Conservation (phyloP, 2,113 vertebrate species). For the Agapornis roseicollis region DNA sequence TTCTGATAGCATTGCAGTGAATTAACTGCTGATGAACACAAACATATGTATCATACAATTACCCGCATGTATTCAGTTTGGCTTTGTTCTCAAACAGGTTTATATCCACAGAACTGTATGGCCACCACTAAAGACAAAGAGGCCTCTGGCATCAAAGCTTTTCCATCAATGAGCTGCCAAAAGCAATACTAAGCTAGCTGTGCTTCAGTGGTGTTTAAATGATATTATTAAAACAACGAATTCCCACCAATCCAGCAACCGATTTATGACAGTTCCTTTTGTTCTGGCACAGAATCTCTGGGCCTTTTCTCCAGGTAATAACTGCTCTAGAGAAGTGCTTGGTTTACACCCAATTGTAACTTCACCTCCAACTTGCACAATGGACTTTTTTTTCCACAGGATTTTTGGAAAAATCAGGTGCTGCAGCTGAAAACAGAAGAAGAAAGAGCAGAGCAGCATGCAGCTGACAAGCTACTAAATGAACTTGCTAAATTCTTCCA, state of each 20-base stretch:
- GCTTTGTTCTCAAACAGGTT: neutral
- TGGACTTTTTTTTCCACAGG: conserved; percentile 78
- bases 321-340: conserved; percentile 80
- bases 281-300: conserved; percentile 70
- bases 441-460: neutral
- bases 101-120: neutral
- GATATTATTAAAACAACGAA: neutral
- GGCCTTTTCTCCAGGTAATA: conserved; percentile 81
- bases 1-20: neutral
- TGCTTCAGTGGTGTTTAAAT: neutral
- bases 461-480: neutral
- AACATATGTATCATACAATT: fast-evolving
- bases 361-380: conserved; percentile 84
- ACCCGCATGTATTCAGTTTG: fast-evolving
- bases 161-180: neutral
- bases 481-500: neutral
- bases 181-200: neutral
- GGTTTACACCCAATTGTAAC: conserved; percentile 82
- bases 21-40: neutral
- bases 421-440: conserved; percentile 73
- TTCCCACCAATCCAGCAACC: fast-evolving
- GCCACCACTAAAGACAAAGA: neutral
- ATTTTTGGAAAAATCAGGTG: conserved; percentile 84
- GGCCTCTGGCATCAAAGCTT: neutral
- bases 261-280: conserved; percentile 71